phyloP scores from a whole-genome alignment of 2,797 vertebrate species.

The Furcifer pardalis region DNA sequence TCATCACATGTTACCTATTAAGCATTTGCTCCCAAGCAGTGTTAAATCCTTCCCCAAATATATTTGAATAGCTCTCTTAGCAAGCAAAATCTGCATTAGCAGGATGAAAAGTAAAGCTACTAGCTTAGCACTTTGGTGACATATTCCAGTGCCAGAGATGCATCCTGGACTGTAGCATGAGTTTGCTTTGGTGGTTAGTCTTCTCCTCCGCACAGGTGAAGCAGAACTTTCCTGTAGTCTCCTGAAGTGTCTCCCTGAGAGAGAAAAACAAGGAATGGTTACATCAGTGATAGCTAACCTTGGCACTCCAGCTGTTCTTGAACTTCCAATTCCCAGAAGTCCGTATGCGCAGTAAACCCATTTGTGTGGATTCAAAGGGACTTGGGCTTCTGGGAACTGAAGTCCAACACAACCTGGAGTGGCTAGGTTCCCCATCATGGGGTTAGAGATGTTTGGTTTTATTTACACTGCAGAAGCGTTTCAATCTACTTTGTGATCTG shows the following conservation, averaged over 20 bases:
- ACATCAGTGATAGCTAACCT: no score
- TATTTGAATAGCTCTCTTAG: neutral
- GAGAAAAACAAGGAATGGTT: conserved; percentile 25
- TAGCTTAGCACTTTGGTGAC: neutral
- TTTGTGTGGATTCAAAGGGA: no score
- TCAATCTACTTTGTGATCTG: no score
- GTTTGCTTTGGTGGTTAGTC: conserved; percentile 55
- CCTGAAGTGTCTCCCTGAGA: conserved; percentile 81
- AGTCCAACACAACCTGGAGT: no score
- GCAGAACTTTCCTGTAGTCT: conserved; percentile 81
- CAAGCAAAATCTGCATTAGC: neutral
- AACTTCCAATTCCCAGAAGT: no score
- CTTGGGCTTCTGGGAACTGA: no score
- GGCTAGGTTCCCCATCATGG: no score
- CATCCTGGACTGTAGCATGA: no score
- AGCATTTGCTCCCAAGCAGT: neutral
- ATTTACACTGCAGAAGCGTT: neutral
- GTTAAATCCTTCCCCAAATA: neutral
- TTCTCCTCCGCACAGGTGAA: conserved; percentile 81
- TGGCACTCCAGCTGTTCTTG: no score
- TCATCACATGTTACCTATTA: neutral
- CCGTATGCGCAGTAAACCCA: no score
- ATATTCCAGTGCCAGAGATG: no score
- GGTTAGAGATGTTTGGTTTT: neutral
- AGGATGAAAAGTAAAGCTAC: neutral